phyloP scores from a whole-genome alignment of 2,888 invertebrate species.

The Hanleya hanleyi region DNA sequence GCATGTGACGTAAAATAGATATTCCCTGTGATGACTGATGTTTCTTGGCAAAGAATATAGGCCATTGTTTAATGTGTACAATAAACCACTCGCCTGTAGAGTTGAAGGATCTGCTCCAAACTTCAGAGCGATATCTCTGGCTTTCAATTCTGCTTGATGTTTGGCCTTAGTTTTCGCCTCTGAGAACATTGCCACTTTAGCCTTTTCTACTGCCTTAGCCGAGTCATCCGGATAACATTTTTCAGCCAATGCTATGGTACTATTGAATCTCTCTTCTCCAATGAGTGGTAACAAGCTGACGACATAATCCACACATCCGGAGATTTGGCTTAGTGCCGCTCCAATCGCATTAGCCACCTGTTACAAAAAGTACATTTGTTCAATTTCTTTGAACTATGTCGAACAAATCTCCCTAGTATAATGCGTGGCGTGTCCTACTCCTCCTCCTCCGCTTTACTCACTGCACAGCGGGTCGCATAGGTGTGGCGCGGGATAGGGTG shows the following conservation, averaged over 20 bases:
- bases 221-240: background rate
- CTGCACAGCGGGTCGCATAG: no score
- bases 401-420: no score
- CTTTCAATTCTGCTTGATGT: background rate
- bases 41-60: no score
- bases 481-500: no score
- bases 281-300: conserved; percentile 46
- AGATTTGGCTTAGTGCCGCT: conserved; percentile 68
- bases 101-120: conserved; percentile 26
- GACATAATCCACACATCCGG: conserved; percentile 53
- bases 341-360: conserved; percentile 71
- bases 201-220: background rate
- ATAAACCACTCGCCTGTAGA: background rate
- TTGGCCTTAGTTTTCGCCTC: background rate
- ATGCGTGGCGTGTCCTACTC: no score
- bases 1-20: no score
- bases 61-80: no score
- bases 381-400: no score
- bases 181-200: background rate
- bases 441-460: no score
- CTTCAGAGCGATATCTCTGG: conserved; percentile 11
- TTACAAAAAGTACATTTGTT: background rate
- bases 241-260: conserved; percentile 13
- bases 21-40: no score
- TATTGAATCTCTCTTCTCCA: conserved; percentile 31